Evolutionary conservation across 1,140 invertebrate species (phyloP).

Genomic region (Bombus soroeensis): DNA sequence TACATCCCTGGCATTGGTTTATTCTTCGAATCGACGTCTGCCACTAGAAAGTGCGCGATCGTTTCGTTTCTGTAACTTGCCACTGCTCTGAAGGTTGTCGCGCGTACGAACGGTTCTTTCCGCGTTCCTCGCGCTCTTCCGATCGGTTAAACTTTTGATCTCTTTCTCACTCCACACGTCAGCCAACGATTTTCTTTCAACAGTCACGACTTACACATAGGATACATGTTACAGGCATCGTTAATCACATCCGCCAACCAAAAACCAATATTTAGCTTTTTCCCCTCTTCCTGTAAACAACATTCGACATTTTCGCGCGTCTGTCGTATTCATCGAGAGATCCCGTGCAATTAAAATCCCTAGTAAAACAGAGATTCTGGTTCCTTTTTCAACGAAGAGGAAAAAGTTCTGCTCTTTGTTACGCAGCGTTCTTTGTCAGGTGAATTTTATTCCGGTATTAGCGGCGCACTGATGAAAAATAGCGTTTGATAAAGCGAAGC

Average conservation of each 20-base stretch:
- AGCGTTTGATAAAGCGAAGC: constrained; percentile 15
- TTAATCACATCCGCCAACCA: not conserved
- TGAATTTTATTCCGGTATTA: constrained; percentile 49
- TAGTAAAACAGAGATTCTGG: constrained; percentile 29
- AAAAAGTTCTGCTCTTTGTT: constrained; percentile 53
- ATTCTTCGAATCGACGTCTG: not conserved
- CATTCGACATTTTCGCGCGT: constrained; percentile 1
- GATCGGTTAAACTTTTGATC: not conserved
- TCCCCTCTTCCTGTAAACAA: not conserved
- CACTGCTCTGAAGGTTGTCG: not conserved
- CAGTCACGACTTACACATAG: not conserved
- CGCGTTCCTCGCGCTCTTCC: not conserved
- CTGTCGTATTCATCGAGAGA: constrained; percentile 27
- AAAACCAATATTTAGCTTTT: not conserved
- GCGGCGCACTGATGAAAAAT: constrained; percentile 30
- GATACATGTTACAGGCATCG: not conserved
- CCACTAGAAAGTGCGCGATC: not conserved
- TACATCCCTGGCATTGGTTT: not conserved
- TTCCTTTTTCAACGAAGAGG: not conserved
- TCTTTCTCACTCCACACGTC: not conserved
- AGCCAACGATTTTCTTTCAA: not conserved
- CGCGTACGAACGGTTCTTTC: not conserved
- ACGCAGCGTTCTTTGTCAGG: constrained; percentile 44
- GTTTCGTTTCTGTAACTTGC: not conserved
- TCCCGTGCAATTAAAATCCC: constrained; percentile 52